A percentile compares a stretch with the other conserved stretches of the same genome.
phyloP scores from a whole-genome alignment of 2,113 vertebrate genomes.

The Peucedramus taeniatus region DNA sequence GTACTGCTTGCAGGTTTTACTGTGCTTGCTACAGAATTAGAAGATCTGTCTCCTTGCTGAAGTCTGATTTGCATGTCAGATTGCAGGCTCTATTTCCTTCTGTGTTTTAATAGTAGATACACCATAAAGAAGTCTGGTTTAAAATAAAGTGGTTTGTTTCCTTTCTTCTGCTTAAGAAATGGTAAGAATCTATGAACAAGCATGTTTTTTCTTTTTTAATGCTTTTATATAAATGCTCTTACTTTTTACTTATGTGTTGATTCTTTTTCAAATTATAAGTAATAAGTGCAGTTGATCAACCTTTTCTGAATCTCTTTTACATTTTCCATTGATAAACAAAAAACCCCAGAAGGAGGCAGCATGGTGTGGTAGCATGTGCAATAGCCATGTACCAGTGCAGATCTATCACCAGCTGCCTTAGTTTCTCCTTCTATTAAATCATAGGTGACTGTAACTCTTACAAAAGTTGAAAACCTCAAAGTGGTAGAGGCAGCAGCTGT shows the following conservation, averaged over 20 bases:
- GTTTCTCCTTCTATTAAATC: background rate
- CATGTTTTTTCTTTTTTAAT: background rate
- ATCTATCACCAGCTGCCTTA: background rate
- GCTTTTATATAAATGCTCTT: background rate
- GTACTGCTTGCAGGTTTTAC: background rate
- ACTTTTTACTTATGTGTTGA: background rate
- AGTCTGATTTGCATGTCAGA: background rate
- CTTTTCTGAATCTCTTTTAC: background rate
- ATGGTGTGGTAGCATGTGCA: background rate
- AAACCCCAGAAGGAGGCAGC: background rate
- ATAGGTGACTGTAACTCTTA: background rate
- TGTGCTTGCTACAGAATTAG: background rate
- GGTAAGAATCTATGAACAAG: background rate
- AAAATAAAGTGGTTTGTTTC: background rate
- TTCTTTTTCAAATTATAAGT: background rate
- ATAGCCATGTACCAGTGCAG: background rate
- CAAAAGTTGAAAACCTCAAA: background rate
- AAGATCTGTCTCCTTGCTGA: background rate
- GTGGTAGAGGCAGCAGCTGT: background rate
- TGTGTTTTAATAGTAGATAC: background rate
- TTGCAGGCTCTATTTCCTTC: background rate
- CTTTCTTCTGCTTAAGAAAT: background rate
- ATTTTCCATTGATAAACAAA: background rate
- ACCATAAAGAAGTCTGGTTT: background rate
- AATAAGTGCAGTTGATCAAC: background rate